Evolutionary conservation across 2,797 vertebrate species (phyloP), one percentile per base, ranked within the genome.

Genomic region (Rhinogobio ventralis): DNA sequence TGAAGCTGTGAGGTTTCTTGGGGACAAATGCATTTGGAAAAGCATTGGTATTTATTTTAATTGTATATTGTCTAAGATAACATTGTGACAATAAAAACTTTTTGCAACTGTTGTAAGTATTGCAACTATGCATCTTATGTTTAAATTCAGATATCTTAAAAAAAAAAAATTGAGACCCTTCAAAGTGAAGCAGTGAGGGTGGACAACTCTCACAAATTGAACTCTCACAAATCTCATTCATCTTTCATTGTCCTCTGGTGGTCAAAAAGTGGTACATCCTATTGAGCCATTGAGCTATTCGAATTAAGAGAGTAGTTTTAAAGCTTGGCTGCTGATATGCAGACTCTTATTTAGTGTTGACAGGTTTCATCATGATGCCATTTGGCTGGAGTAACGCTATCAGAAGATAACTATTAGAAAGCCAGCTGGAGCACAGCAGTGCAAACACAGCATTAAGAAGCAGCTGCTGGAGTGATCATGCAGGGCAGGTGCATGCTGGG

Each of bases 351-450:
- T 42, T 11, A 28, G 76, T 64, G 57, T 64, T 78, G 76, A 78
- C 76, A 78, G 76, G 36, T 78, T 78, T 78, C 57, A 64, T 64
- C 57, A 28, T 64, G 76, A 64, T 64, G 76, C 57, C 57, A 46
- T 46, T 78, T 78, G 76, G 76, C 76, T 30, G n/a, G 2, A 46
- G 76, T 78, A 62, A 78, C 20, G 15, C 76, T 78, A 78, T 78
- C 57, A 64, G 57, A 62, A 14, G n/a, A 30, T 78, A 78, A 42
- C n/a, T 45, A 78, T 78, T 78, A 78, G 57, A 46, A 78, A 46
- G 76, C 76, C 57, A 78, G 42, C 74, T 76, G 74, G 39, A 64
- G 76, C 57, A 46, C 55, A 62, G 57, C 55, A 78, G n/a, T 78
- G 76, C 57, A 25, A 78, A 78, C 76, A 19, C 76, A 62, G 76